Evolutionary conservation across 2,797 vertebrate species (phyloP).

Genomic region (Manis javanica): DNA sequence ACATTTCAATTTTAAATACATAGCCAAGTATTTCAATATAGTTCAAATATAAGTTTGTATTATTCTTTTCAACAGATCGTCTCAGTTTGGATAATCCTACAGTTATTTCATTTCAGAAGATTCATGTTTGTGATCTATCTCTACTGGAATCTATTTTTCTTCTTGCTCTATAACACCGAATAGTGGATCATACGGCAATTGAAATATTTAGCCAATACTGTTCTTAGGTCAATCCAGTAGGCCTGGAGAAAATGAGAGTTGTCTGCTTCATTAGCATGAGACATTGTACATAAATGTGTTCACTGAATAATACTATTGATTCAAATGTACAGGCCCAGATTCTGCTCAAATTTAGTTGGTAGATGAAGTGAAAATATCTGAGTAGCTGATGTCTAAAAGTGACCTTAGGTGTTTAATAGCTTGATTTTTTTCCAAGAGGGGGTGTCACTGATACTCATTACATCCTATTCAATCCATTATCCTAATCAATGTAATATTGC

Average conservation of each 20-base stretch:
- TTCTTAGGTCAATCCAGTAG: neutral
- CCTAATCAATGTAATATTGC: neutral
- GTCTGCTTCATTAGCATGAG: neutral
- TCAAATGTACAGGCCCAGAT: neutral
- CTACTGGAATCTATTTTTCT: neutral
- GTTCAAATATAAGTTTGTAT: neutral
- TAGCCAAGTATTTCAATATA: neutral
- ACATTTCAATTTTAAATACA: neutral
- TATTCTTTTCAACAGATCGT: neutral
- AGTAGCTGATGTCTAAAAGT: neutral
- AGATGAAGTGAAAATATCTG: neutral
- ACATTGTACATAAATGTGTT: neutral
- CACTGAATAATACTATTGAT: neutral
- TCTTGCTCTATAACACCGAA: neutral
- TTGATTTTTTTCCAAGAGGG: neutral
- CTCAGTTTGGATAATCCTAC: neutral
- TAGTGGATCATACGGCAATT: neutral
- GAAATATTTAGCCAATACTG: neutral
- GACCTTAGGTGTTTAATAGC: neutral
- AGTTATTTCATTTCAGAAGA: neutral
- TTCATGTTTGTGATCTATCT: neutral
- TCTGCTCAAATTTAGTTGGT: neutral
- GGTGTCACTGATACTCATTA: neutral
- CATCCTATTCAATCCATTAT: conserved; percentile 2
- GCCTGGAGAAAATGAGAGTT: neutral